Conservation (phyloP, 2,888 invertebrate species). For the Lepidocyrtoides sp. region DNA sequence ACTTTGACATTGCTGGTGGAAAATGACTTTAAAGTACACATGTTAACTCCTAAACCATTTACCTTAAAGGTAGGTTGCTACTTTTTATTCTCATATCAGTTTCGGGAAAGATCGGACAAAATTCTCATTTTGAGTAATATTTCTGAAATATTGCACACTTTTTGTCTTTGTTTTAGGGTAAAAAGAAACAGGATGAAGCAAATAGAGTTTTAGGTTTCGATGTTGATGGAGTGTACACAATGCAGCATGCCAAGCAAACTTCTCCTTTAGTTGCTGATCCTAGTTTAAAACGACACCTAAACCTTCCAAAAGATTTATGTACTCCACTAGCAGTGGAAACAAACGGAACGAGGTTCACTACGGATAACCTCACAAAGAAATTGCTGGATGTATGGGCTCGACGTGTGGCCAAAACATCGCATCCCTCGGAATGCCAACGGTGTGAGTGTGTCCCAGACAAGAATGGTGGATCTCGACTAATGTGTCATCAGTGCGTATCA, state of each 20-base stretch:
- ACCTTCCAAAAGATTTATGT: constrained; percentile 86
- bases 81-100: no score
- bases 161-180: constrained; percentile 59
- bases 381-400: constrained; percentile 86
- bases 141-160: no score
- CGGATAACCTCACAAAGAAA: constrained; percentile 86
- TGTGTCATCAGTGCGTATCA: constrained; percentile 86
- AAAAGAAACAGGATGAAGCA: constrained; percentile 73
- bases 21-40: constrained; percentile 86
- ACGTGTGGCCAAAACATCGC: constrained; percentile 86
- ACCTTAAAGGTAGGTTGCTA: constrained; percentile 80
- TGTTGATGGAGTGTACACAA: constrained; percentile 86
- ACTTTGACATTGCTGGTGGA: constrained; percentile 86
- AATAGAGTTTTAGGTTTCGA: constrained; percentile 86
- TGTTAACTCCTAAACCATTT: constrained; percentile 86
- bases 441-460: constrained; percentile 87
- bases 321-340: constrained; percentile 87
- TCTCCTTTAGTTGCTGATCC: constrained; percentile 85
- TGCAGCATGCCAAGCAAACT: constrained; percentile 85
- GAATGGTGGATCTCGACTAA: constrained; percentile 86
- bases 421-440: constrained; percentile 87
- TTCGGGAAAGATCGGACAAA: no score
- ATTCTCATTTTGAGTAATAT: no score
- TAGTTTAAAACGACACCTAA: constrained; percentile 86
- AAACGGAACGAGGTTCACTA: constrained; percentile 86